Evolutionary conservation across 2,797 vertebrate species (phyloP), one percentile per base, ranked within the genome.

Genomic region (Lacerta viridis): DNA sequence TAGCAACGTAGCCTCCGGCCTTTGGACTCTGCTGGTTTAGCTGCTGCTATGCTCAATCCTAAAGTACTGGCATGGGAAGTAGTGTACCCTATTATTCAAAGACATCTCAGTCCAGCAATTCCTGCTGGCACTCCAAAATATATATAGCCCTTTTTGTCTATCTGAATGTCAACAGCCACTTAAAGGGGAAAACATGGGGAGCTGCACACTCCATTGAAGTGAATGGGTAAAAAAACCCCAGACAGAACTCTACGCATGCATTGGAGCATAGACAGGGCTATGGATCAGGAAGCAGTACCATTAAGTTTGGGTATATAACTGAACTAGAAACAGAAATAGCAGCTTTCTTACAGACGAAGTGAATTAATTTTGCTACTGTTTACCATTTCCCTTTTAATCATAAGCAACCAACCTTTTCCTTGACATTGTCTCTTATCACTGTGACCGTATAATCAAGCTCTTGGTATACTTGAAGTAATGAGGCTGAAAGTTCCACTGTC

Each of bases 401-500:
- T 2, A 13, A 50, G 7, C 25, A 87, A 80, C 85, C 87, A 46
- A 95, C 95, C 91, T 90, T 90, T n/a, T 92, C 71, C 3, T 91
- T 78, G 64, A 61, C 33, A 64, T 85, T 76, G 50, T 0, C 36
- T 41, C 92, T 92, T 87, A 77, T 90, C 82, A 95, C 33, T 0
- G 36, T 95, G 90, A 96, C 88, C 2, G 0, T 20, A 86, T 94
- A 96, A 10, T 84, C 0, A 80, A 96, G 69, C 0, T 55, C 39
- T 0, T 1, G 0, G 71, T 96, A 96, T 64, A 94, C 81, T 59
- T 93, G 84, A 88, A 71, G 15, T 66, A 96, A 88, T 41, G 87
- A 46, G 0, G 83, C 0, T 71, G 96, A 96, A 83, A 96, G 86
- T 61, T 89, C 91, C 82, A 97, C 75, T 6, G 75, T 93, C 66